Percentiles rank a stretch among this genome's conserved stretches.
These are phyloP conservation scores for Heliconius eleuchia DNA, from an alignment of 1,140 invertebrate species.

Conservation along the genomic window DNA sequence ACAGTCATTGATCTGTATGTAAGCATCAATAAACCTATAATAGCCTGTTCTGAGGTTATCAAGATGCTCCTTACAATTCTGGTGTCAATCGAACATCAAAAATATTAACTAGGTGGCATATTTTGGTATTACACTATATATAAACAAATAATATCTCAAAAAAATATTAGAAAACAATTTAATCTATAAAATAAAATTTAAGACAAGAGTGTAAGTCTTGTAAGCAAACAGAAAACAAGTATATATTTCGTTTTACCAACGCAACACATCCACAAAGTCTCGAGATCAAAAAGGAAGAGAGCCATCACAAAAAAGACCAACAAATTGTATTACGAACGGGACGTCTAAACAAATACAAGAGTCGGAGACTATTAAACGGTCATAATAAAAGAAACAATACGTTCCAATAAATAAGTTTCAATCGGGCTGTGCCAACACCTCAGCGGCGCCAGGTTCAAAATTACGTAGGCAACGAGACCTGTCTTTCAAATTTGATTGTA, in stretches of 20 bases:
- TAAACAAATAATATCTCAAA: neutral
- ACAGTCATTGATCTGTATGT: conserved; percentile 23
- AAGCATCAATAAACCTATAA: conserved; percentile 27
- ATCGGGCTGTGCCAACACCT: conserved; percentile 60
- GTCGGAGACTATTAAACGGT: conserved; percentile 41
- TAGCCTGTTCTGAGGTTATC: conserved; percentile 32
- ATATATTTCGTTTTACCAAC: neutral
- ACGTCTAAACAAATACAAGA: conserved; percentile 40
- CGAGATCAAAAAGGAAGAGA: conserved; percentile 24
- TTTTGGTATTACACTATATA: neutral
- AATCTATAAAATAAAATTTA: neutral
- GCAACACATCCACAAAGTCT: neutral
- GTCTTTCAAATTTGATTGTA: conserved; percentile 79
- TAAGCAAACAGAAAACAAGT: conserved; percentile 1
- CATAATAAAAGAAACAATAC: conserved; percentile 51
- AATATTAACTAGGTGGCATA: neutral
- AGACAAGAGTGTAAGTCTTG: neutral
- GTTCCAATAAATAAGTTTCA: conserved; percentile 49
- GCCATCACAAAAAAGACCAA: conserved; percentile 24
- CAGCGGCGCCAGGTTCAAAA: conserved; percentile 67
- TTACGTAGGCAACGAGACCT: conserved; percentile 67
- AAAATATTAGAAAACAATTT: neutral
- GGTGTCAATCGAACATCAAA: conserved; percentile 14
- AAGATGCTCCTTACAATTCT: conserved; percentile 18
- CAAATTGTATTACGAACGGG: conserved; percentile 35